Base-by-base conservation (phyloP, 2,888 invertebrate genomes). In the Harpalus rubripes region DNA sequence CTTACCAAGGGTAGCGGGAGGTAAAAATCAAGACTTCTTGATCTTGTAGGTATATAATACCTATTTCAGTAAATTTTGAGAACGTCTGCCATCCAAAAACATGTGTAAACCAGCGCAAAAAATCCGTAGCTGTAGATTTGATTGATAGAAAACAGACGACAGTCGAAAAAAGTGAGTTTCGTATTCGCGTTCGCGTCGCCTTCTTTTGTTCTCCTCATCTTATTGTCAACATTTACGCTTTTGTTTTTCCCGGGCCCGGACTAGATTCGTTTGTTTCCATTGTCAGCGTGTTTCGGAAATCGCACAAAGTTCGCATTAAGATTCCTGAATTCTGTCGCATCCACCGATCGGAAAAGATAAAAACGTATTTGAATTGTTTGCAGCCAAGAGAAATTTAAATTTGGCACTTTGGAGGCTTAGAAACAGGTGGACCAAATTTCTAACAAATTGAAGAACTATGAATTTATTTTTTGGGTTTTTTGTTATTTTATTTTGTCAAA, bases 61-160 rank as follows among this genome's bases (percentile, higher is more conserved):
- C 22, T 22, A 22, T 22, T 22, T 22, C 3, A 3, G 22, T 32
- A 52, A 10, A 52, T 52, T 52, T 52, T 52, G 7, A 59, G 44
- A 52, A 52, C 44, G 2, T 12, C 44, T 52, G 44, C 12, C 12
- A 12, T 26, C n/a, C 15, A 32, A 59, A 74, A 83, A 83, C 82
- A 83, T 59, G 82, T 83, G 82, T 83, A 83, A 83, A 74, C 18
- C 32, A 32, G 32, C 6, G 32, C 15, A 10, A 26, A 86, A 87
- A 88, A 88, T 88, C 87, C 87, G 88, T 86, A 87, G 87, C 85
- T 87, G 88, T 86, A 86, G 88, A 89, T 90, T 90, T 90, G 90
- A 90, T 90, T 90, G 90, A 90, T 90, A 90, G 89, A 90, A 90
- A 90, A 90, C 90, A 89, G 90, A 90, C 90, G 90, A 87, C 90